Evolutionary conservation across 2,888 invertebrate species (phyloP).

Genomic region (Drosophila hamatofila): DNA sequence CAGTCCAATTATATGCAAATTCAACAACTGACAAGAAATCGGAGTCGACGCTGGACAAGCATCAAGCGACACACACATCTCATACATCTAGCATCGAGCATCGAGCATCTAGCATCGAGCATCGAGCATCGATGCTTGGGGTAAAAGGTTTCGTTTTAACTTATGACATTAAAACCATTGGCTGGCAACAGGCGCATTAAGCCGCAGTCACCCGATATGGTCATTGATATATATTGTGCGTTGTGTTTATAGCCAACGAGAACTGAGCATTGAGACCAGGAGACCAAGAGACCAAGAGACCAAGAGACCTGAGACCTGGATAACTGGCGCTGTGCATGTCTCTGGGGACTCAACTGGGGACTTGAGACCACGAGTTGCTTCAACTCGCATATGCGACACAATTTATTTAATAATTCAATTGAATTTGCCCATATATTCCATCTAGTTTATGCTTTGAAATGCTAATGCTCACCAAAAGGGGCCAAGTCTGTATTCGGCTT

Average conservation of each 20-base stretch:
- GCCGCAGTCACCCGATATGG: slow-evolving; percentile 71
- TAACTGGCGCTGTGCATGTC: slow-evolving; percentile 25
- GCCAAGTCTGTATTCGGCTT: neutral
- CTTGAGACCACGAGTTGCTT: slow-evolving; percentile 26
- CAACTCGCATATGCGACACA: slow-evolving; percentile 37
- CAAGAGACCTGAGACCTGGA: slow-evolving; percentile 15
- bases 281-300: slow-evolving; percentile 10
- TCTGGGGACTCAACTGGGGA: slow-evolving; percentile 30
- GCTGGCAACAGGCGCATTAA: slow-evolving; percentile 64
- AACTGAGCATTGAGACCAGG: slow-evolving; percentile 16
- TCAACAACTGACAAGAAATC: slow-evolving; percentile 62
- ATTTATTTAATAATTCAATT: slow-evolving; percentile 77
- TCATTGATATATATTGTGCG: slow-evolving; percentile 75
- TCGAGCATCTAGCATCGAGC: slow-evolving; percentile 16
- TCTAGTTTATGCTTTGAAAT: slow-evolving; percentile 56
- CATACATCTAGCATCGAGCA: slow-evolving; percentile 3
- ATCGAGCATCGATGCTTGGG: slow-evolving; percentile 30
- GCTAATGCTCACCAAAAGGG: slow-evolving; percentile 39
- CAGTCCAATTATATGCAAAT: slow-evolving; percentile 76
- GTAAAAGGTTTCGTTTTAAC: slow-evolving; percentile 75
- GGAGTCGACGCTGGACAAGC: slow-evolving; percentile 40
- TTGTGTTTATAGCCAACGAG: slow-evolving; percentile 55
- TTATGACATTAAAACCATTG: slow-evolving; percentile 78
- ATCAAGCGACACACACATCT: neutral
- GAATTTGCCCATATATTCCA: slow-evolving; percentile 49